These are phyloP conservation scores for Fundulus diaphanus DNA, from an alignment of 2,797 vertebrate species.

Conservation along the genomic window DNA sequence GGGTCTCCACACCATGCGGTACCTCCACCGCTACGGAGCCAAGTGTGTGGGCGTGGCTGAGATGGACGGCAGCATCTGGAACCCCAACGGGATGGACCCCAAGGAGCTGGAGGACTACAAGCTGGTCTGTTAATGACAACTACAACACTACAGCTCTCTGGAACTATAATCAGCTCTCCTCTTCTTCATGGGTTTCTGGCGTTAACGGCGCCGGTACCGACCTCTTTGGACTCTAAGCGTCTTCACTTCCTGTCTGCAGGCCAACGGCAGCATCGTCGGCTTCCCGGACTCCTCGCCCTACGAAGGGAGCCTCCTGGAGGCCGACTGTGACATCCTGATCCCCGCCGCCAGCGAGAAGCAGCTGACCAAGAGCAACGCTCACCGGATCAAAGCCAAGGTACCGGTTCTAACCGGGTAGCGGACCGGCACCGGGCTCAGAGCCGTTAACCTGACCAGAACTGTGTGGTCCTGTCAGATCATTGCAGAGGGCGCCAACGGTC, in stretches of 20 bases:
- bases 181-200: too few species aligned
- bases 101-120: constrained; percentile 98
- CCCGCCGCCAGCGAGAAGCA: constrained; percentile 97
- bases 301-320: constrained; percentile 91
- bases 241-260: constrained; percentile 45
- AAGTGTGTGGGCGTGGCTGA: constrained; percentile 92
- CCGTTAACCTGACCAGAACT: constrained; percentile 9
- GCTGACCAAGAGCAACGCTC: constrained; percentile 90
- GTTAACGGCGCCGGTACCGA: too few species aligned
- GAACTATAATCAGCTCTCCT: too few species aligned
- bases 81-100: constrained; percentile 92
- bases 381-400: constrained; percentile 94
- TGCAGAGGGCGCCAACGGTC: constrained; percentile 95
- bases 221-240: too few species aligned
- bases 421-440: neutral
- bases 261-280: constrained; percentile 87
- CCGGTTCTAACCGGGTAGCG: too few species aligned
- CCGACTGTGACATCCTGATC: constrained; percentile 93
- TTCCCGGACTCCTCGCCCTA: constrained; percentile 90
- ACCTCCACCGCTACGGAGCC: constrained; percentile 92
- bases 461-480: constrained; percentile 83
- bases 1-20: constrained; percentile 95
- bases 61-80: constrained; percentile 93
- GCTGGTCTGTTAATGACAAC: constrained; percentile 78
- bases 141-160: constrained; percentile 12